Evolutionary conservation across 2,797 vertebrate genomes (phyloP).

Genomic region (Bradypus variegatus): DNA sequence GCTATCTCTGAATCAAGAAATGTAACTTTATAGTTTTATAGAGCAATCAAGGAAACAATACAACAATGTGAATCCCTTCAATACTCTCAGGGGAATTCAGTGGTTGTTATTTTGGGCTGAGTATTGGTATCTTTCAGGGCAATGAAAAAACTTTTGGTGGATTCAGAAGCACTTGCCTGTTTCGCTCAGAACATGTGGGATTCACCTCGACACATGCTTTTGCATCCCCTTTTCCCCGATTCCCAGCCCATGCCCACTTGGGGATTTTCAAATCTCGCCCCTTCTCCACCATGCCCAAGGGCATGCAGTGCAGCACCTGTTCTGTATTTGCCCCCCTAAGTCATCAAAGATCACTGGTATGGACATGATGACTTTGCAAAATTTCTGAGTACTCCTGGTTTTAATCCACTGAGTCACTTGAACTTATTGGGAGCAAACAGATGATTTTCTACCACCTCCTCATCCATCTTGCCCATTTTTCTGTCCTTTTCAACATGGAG

Average conservation of each 20-base stretch:
- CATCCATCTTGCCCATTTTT: background rate
- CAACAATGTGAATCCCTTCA: background rate
- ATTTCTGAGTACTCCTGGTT: constrained; percentile 7
- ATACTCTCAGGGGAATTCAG: background rate
- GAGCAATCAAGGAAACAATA: background rate
- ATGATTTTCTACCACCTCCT: background rate
- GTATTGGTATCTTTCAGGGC: background rate
- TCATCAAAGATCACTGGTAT: background rate
- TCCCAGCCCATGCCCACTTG: too few relatives aligned
- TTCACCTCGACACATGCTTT: background rate
- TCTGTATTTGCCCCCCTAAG: background rate
- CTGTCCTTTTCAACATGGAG: constrained; percentile 1
- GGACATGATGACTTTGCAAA: background rate
- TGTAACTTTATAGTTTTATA: background rate
- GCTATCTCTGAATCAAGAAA: background rate
- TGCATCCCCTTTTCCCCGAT: background rate
- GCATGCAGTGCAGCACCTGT: too few relatives aligned
- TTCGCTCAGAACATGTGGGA: background rate
- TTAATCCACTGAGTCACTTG: background rate
- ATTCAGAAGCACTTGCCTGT: background rate
- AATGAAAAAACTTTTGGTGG: background rate
- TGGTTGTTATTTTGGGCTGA: background rate
- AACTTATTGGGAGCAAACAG: background rate
- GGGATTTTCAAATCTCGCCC: background rate
- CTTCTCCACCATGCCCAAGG: background rate